Base-by-base conservation (phyloP, 2,113 vertebrate species). In the Eolophus roseicapilla region DNA sequence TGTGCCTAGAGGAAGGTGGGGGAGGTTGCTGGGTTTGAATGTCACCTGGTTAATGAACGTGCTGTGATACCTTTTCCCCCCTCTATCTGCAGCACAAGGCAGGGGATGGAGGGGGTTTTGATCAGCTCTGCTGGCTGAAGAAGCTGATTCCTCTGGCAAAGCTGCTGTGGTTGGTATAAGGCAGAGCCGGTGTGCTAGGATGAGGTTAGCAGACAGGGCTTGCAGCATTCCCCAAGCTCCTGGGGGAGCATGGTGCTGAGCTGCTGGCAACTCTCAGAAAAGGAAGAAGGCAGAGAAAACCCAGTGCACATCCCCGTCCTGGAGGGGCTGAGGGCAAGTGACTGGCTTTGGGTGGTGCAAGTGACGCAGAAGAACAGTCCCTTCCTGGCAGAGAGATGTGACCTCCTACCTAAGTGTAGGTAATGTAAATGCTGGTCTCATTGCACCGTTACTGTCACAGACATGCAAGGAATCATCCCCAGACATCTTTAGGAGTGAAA, bases 341-440 rank as follows among this genome's bases (percentile, higher is more conserved):
- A 21, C 16, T 17, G 44, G 8, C 7, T 14, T 17, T 18, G 31
- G 31, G 10, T 2, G 17, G 43, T 11, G 20, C 20, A 21, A 59
- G 28, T 0, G 3, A 6, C 10, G 65, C 27, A 28, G 59, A 41
- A 63, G n/a, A 74, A 20, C 0, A 1, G 10, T 24, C 46, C 27
- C 24, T 19, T 67, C 49, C 53, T 9, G 11, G 20, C 20, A 52
- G 7, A 79, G 59, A 37, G 53, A 1, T 4, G 21, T 8, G 33
- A 12, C 14, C 65, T 75, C 9, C 5, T 5, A 3, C 23, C 13
- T 8, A 17, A 90, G 20, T 1, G 9, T 0, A 17, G 21, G 12
- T 49, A 84, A 16, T 0, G 3, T 17, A 52, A 31, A 57, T 43
- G 15, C 18, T 33, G 17, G 24, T 52, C 53, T 33, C 7, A 23